phyloP scores from a whole-genome alignment of 2,113 vertebrate species.

The Arvicanthis niloticus region DNA sequence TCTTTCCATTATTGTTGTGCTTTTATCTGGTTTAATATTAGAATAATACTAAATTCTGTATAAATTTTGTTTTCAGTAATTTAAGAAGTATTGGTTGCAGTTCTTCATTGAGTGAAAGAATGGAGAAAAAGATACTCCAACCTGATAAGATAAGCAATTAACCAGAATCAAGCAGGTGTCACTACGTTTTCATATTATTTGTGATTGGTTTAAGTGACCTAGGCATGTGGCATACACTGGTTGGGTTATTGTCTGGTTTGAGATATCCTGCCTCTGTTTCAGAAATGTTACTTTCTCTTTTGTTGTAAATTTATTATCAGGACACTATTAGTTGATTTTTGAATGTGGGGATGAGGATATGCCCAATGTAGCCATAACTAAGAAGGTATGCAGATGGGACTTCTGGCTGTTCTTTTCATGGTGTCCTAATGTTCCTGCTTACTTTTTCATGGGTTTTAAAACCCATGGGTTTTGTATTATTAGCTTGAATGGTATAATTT shows the following conservation, averaged over 20 bases:
- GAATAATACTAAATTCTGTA: not conserved
- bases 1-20: not conserved
- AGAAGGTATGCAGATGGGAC: not conserved
- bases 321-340: not conserved
- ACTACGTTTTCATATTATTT: not conserved
- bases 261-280: not conserved
- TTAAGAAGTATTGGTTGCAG: not conserved
- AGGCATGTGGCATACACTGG: not conserved
- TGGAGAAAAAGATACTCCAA: not conserved
- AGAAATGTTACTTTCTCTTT: not conserved
- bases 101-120: not conserved
- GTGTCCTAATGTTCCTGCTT: not conserved
- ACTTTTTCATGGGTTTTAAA: not conserved
- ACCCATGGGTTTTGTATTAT: not conserved
- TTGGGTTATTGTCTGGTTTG: not conserved
- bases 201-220: too few species aligned
- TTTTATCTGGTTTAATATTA: not conserved
- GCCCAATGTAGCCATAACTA: not conserved
- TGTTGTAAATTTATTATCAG: not conserved
- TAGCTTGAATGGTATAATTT: not conserved
- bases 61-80: not conserved
- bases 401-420: not conserved
- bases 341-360: not conserved
- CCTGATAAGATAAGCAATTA: not conserved
- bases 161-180: not conserved